Percentiles rank a stretch among this genome's conserved stretches.
phyloP scores from a whole-genome alignment of 2,888 invertebrate genomes.

The Matsumyia berberina region DNA sequence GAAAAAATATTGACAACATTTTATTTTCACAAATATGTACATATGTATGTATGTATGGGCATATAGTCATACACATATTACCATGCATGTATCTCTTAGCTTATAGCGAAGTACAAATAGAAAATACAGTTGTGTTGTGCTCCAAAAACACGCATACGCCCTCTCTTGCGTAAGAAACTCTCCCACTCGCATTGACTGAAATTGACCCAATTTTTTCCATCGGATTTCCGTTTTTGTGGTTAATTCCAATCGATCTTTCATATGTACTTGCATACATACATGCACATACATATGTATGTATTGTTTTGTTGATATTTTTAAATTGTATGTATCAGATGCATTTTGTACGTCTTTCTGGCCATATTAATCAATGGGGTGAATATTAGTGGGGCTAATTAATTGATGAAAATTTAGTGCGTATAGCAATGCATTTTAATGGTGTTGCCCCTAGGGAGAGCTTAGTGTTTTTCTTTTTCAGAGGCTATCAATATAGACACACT shows the following conservation, averaged over 20 bases:
- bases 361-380: constrained; percentile 33
- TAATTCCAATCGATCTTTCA: not conserved
- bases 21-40: not conserved
- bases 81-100: not conserved
- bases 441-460: constrained; percentile 2
- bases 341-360: constrained; percentile 14
- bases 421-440: constrained; percentile 21
- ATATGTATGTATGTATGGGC: too few species aligned
- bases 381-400: constrained; percentile 44
- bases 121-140: constrained; percentile 7
- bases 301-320: constrained; percentile 4
- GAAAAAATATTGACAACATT: constrained; percentile 10
- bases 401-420: constrained; percentile 39
- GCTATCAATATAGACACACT: constrained; percentile 1
- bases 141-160: not conserved
- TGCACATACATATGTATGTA: too few species aligned
- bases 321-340: constrained; percentile 8
- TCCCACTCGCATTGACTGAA: constrained; percentile 11
- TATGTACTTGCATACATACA: too few species aligned
- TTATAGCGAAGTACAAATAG: not conserved
- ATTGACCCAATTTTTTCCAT: constrained; percentile 43
- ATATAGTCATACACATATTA: too few species aligned
- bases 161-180: constrained; percentile 30
- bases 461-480: constrained; percentile 3
- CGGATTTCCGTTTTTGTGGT: constrained; percentile 34